phyloP scores from a whole-genome alignment of 2,888 invertebrate species.

The Acronicta psi region DNA sequence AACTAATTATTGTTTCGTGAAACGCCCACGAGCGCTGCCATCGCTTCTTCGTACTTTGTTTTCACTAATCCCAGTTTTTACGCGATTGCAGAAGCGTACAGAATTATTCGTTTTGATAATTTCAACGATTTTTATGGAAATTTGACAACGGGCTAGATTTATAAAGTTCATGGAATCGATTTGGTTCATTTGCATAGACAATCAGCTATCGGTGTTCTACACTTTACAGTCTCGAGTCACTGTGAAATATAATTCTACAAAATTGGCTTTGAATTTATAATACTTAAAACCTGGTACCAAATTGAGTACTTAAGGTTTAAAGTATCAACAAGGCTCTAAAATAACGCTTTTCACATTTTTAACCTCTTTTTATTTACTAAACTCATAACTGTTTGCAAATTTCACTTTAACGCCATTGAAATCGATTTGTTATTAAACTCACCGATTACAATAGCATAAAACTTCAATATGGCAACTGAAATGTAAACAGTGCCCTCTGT shows the following conservation, averaged over 20 bases:
- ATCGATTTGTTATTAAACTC: conserved; percentile 59
- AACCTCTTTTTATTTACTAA: conserved; percentile 52
- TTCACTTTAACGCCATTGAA: conserved; percentile 55
- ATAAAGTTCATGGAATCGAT: conserved; percentile 11
- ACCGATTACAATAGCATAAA: conserved; percentile 52
- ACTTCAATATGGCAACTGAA: conserved; percentile 55
- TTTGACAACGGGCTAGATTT: conserved; percentile 16
- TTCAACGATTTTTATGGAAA: conserved; percentile 7
- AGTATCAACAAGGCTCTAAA: conserved; percentile 15
- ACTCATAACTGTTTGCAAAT: conserved; percentile 50
- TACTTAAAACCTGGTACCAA: too few relatives aligned
- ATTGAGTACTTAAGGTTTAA: neutral
- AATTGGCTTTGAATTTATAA: neutral
- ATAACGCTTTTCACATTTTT: conserved; percentile 38
- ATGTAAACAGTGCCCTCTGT: conserved; percentile 77
- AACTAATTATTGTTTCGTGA: conserved; percentile 62
- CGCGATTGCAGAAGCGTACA: conserved; percentile 12
- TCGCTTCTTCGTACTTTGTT: conserved; percentile 34
- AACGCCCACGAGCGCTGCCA: conserved; percentile 61
- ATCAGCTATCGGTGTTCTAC: conserved; percentile 5
- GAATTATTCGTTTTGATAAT: conserved; percentile 25
- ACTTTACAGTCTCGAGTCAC: too few relatives aligned
- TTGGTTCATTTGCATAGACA: neutral
- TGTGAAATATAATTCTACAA: neutral
- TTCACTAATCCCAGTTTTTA: conserved; percentile 18